Conservation (phyloP, 2,113 vertebrate genomes). For the Saccopteryx leptura region DNA sequence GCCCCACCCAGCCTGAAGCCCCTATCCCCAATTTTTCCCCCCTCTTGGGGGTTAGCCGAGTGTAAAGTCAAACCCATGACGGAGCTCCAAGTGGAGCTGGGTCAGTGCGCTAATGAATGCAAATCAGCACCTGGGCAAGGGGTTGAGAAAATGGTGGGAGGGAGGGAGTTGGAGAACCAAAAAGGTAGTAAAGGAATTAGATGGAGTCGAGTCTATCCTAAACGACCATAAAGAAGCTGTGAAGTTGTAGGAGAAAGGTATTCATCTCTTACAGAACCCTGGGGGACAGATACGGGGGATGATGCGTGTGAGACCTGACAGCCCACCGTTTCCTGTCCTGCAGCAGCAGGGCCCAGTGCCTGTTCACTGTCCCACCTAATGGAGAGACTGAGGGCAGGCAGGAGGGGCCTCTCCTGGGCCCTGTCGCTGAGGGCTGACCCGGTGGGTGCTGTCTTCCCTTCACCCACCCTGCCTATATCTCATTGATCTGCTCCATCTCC, state of each 20-base stretch:
- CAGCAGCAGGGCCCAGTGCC: background rate
- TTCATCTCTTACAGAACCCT: background rate
- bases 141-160: background rate
- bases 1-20: background rate
- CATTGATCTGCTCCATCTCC: background rate
- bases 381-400: background rate
- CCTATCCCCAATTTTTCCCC: background rate
- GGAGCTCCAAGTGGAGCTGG: background rate
- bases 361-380: background rate
- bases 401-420: background rate
- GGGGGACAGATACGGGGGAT: background rate
- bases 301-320: background rate
- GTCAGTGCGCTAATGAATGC: constrained; percentile 73
- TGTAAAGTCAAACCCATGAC: constrained; percentile 55
- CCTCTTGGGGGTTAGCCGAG: constrained; percentile 36
- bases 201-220: background rate
- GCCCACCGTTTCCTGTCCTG: background rate
- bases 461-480: background rate
- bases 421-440: background rate
- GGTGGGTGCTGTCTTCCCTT: background rate
- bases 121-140: constrained; percentile 66
- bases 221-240: background rate
- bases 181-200: constrained; percentile 23
- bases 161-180: background rate
- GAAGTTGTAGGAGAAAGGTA: background rate